Evolutionary conservation across 2,113 vertebrate genomes (phyloP).

Genomic region (Acrocephalus arundinaceus): DNA sequence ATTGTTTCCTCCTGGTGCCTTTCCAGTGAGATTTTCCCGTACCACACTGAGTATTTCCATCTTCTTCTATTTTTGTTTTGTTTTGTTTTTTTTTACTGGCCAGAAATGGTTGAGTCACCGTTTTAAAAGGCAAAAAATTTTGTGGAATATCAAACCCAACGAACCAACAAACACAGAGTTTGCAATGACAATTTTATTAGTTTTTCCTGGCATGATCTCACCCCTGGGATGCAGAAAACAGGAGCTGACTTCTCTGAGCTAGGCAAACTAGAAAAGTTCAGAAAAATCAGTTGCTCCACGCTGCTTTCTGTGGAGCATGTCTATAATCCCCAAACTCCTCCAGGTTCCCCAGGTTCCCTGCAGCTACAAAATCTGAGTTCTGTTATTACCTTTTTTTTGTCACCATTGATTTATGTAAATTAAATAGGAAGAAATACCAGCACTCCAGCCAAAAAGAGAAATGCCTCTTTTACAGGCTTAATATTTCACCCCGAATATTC

Average conservation of each 20-base stretch:
- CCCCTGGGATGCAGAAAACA: not conserved
- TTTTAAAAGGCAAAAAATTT: not conserved
- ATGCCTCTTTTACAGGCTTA: slow-evolving; percentile 52
- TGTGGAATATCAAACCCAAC: not conserved
- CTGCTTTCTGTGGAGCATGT: not conserved
- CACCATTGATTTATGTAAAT: slow-evolving; percentile 66
- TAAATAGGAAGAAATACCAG: slow-evolving; percentile 58
- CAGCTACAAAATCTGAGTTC: slow-evolving; percentile 7
- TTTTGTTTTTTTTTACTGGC: not conserved
- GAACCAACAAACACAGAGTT: not conserved
- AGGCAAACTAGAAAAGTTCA: not conserved
- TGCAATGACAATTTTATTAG: not conserved
- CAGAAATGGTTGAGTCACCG: not conserved
- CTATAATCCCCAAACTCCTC: not conserved
- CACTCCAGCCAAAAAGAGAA: slow-evolving; percentile 54
- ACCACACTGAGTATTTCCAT: not conserved
- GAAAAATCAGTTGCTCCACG: not conserved
- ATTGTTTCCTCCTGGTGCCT: rapidly evolving
- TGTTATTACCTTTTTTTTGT: slow-evolving; percentile 17
- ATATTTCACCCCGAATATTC: slow-evolving; percentile 69
- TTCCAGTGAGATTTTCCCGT: not conserved
- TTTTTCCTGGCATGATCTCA: not conserved
- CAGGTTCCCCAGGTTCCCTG: not conserved
- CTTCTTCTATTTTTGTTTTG: not conserved
- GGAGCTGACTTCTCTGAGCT: not conserved